A percentile compares a stretch with the other conserved stretches of the same genome.
phyloP scores from a whole-genome alignment of 1,140 invertebrate species.

The Tetramorium alpestre region DNA sequence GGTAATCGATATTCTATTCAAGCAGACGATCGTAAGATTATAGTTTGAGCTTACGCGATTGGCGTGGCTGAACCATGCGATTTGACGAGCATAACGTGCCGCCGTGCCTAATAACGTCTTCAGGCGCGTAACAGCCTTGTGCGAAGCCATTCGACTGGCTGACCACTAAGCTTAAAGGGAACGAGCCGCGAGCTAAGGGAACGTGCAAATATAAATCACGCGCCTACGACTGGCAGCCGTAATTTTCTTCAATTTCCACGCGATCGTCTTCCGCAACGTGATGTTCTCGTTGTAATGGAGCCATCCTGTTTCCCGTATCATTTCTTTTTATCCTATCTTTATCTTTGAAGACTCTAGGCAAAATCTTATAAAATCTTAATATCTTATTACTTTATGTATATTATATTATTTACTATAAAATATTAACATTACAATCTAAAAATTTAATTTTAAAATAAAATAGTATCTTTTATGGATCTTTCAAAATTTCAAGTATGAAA shows the following conservation, averaged over 20 bases:
- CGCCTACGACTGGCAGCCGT: conserved; percentile 56
- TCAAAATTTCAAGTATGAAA: background rate
- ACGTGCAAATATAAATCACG: conserved; percentile 69
- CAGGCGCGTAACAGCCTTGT: conserved; percentile 54
- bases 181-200: conserved; percentile 38
- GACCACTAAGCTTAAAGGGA: conserved; percentile 16
- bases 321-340: background rate
- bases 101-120: conserved; percentile 74
- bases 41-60: conserved; percentile 54
- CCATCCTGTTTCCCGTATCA: conserved; percentile 26
- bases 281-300: conserved; percentile 63
- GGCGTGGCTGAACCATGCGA: conserved; percentile 35
- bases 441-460: background rate
- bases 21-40: conserved; percentile 62
- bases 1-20: conserved; percentile 53
- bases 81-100: conserved; percentile 67
- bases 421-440: background rate
- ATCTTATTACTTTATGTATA: background rate
- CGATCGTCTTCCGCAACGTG: conserved; percentile 59
- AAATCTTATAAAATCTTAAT: background rate
- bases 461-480: background rate
- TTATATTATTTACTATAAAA: background rate
- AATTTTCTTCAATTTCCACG: conserved; percentile 70
- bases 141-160: conserved; percentile 33
- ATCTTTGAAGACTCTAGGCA: background rate